Base-by-base conservation (phyloP, 2,113 vertebrate species). In the Glaucomys volans region DNA sequence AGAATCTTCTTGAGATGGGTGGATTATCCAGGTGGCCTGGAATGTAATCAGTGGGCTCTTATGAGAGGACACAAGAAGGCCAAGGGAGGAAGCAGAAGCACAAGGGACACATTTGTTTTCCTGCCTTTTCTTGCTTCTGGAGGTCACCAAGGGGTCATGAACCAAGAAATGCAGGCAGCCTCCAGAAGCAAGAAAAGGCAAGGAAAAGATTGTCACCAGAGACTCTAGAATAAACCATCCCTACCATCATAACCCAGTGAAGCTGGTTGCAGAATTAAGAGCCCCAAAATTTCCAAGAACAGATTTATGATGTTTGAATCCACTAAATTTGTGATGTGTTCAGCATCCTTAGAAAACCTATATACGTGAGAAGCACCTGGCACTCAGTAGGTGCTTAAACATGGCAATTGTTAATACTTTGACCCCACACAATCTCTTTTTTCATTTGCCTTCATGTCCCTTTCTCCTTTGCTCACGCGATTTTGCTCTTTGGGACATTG, bases 81-180 rank as follows among this genome's bases (percentile, higher is more conserved):
- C 71, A 59, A 18, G 87, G 57, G 72, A 93, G 74, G 66, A 88
- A 93, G 86, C 1, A 84, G 89, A 30, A 87, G 59, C 24, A 86
- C 69, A 50, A 66, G 28, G 18, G 50, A 40, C 79, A 30, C 9
- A 3, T 84, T 87, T 75, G 57, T 91, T 77, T 47, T 40, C 75
- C 69, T 59, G 47, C 26, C 57, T 69, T 37, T 89, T 81, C 42
- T 14, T 80, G 80, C 50, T 84, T 71, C 80, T 85, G 26, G 84
- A 59, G 44, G 79, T 75, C 72, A 71, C 12, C 30, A 50, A 37
- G 30, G 35, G 37, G 22, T 50, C 81, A 37, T 3, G 0, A 64
- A 47, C 32, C 42, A 59, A 17, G 44, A 54, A 76, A 64, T 6
- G 8, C 64, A 82, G 44, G 35, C 22, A 30, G 24, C 40, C 57